Evolutionary conservation across 2,888 invertebrate genomes (phyloP), one percentile per base, ranked within the genome.

Genomic region (Pasiphila rectangulata): DNA sequence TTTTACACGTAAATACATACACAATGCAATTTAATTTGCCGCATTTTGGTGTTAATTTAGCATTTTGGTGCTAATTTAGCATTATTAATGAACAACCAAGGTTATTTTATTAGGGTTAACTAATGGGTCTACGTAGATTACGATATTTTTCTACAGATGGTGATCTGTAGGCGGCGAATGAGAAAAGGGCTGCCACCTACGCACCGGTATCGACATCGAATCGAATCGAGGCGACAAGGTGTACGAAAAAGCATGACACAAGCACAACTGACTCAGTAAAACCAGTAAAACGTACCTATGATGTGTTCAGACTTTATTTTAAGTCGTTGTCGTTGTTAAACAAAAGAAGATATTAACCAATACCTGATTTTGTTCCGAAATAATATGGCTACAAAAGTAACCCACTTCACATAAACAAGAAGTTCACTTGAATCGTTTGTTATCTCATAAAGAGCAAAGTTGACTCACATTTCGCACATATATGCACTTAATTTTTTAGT

Each of bases 161-260:
- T 61, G 68, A 73, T 61, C 72, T 65, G 81, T 82, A 71, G 84
- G 84, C 76, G 83, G 70, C 54, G 47, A 50, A 47, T 59, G 69
- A 72, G 75, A 77, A n/a, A 81, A 83, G 83, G 82, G 83, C 79
- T 76, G 67, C 72, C 78, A 69, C 86, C 87, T 69, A 86, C 86
- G 75, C 79, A 43, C 36, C 41, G 47, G 39, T 55, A 67, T 67
- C 68, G 20, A 38, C 55, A 67, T 67, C 68, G 19, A 36, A 72
- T 64, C 72, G 56, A 59, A 60, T 63, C 72, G 58, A 59, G 60
- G 59, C 51, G 56, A 39, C 51, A 51, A 55, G 45, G 35, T 45
- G 37, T 41, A 45, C 7, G 37, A 41, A 39, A 32, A n/a, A 45
- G 36, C 25, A 21, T 46, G 34, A 20, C 12, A 45, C 49, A 53